phyloP scores from a whole-genome alignment of 2,797 vertebrate species.

The Protonibea diacanthus region DNA sequence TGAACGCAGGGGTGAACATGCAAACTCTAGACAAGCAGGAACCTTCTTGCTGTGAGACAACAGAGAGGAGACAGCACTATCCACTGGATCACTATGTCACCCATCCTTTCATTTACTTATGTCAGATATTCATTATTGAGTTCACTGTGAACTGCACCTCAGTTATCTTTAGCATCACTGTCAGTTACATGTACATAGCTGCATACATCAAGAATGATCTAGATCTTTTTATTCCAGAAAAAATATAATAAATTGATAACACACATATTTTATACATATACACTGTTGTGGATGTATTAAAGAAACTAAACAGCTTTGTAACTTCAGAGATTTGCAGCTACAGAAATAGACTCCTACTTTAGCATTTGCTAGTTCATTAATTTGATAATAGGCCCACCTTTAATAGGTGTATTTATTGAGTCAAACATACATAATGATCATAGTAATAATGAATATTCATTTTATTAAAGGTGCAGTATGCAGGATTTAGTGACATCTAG shows the following conservation, averaged over 20 bases:
- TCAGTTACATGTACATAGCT: background rate
- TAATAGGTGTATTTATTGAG: background rate
- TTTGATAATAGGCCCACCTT: background rate
- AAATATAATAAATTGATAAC: background rate
- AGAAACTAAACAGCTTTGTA: background rate
- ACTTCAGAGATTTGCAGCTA: background rate
- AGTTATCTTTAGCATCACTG: background rate
- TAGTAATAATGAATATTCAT: too few relatives aligned
- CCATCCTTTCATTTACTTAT: background rate
- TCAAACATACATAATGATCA: background rate
- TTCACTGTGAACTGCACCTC: too few relatives aligned
- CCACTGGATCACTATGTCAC: too few relatives aligned
- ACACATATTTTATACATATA: too few relatives aligned
- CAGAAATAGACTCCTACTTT: background rate
- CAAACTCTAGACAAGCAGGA: too few relatives aligned
- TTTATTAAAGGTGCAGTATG: too few relatives aligned
- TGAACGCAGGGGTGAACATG: too few relatives aligned
- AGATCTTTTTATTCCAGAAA: background rate
- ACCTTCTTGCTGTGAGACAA: too few relatives aligned
- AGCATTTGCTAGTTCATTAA: background rate
- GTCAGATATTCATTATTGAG: background rate
- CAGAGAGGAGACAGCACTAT: too few relatives aligned
- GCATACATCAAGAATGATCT: background rate
- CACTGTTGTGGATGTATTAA: background rate
- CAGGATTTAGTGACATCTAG: too few relatives aligned